Evolutionary conservation across 2,888 invertebrate genomes (phyloP).

Genomic region (Aleiodes testaceus): DNA sequence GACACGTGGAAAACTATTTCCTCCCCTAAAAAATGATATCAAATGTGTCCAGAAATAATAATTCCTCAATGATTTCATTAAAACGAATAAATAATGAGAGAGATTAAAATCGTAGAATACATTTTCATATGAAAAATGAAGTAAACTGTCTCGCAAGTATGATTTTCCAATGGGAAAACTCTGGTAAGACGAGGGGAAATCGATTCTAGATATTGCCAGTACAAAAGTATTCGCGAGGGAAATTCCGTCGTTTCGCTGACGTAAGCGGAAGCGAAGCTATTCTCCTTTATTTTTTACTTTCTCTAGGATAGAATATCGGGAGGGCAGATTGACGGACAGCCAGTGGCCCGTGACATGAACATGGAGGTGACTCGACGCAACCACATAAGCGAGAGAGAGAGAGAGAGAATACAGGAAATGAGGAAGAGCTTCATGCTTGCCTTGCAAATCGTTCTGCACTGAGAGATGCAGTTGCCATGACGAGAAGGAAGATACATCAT

Average conservation of each 20-base stretch:
- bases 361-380: conserved; percentile 38
- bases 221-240: conserved; percentile 54
- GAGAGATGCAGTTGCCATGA: conserved; percentile 38
- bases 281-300: conserved; percentile 17
- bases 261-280: conserved; percentile 62
- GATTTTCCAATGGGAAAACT: conserved; percentile 38
- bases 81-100: background rate
- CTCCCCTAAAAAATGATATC: too few relatives aligned
- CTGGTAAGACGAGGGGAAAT: conserved; percentile 46
- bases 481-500: background rate
- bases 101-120: conserved; percentile 9
- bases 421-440: conserved; percentile 43
- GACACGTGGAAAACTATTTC: too few relatives aligned
- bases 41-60: too few relatives aligned
- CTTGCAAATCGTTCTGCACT: conserved; percentile 41
- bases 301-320: conserved; percentile 39
- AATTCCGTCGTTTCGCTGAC: conserved; percentile 53
- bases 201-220: conserved; percentile 49
- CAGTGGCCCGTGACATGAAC: conserved; percentile 64
- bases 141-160: conserved; percentile 39
- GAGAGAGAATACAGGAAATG: too few relatives aligned
- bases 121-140: conserved; percentile 36
- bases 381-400: background rate
- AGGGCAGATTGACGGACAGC: conserved; percentile 67
- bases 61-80: too few relatives aligned